Base-by-base conservation (phyloP, 2,113 vertebrate species). In the Cottus gobio region DNA sequence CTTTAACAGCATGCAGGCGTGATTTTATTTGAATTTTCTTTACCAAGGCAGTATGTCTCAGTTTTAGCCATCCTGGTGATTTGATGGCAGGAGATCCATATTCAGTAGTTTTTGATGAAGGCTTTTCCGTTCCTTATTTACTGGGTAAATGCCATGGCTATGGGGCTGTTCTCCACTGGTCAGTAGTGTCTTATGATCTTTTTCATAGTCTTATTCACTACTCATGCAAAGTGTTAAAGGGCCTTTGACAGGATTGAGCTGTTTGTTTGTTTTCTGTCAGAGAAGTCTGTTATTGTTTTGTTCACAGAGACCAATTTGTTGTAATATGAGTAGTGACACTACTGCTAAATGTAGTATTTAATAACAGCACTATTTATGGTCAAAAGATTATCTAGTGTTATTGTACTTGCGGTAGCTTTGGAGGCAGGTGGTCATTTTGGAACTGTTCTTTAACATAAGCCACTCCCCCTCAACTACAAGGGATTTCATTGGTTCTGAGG, bases 291-390 rank as follows among this genome's bases (percentile, higher is more conserved):
- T 46, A 13, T 80, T 20, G 26, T 56, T 87, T 78, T 71, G 36
- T 48, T 30, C 78, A 79, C 77, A 72, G 83, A 92, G 85, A 90
- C 79, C 88, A 83, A 75, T 82, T 73, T 84, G 85, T 91, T 84
- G 88, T 92, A 71, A 75, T 88, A 85, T 91, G 90, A 85, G 82
- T 87, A 87, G 87, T 89, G 86, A 78, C 71, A 57, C 90, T 90
- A 92, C 92, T 90, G 89, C 91, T 91, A 90, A 90, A 86, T 85
- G 89, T 92, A 92, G 85, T 90, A 87, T 87, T 90, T 89, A 91
- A 90, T 90, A 84, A 91, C 91, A 82, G 89, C 91, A 90, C 91
- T 92, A 87, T 91, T 90, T 92, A 92, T 75, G 83, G 90, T 87
- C 85, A 84, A 72, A 90, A 89, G 82, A 87, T 60, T 75, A 93